Evolutionary conservation across 2,888 invertebrate genomes (phyloP), one percentile per base, ranked within the genome.

Genomic region (Notodonta ziczac): DNA sequence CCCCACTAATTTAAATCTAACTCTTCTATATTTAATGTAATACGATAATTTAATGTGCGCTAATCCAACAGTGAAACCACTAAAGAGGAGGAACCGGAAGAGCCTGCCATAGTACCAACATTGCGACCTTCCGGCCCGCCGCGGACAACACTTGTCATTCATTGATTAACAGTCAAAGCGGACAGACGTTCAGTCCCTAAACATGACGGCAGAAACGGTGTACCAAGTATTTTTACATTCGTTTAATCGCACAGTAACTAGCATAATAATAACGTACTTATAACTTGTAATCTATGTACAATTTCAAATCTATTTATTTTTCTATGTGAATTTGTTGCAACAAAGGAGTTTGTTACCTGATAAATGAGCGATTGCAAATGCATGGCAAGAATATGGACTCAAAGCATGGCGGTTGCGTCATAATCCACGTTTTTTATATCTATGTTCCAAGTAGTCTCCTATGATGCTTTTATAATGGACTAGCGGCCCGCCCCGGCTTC

Each of bases 31-130:
- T 13, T 46, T 42, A 42, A 42, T 42, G 12, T 10, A 42, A 12
- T 42, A 42, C 10, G 42, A 10, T 40, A 24, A 40, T 42, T 14
- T 50, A 16, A 50, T 50, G 6, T 16, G 9, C 16, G 12, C 3
- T 1, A 35, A 35, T n/a, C 69, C 67, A 77, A 73, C 81, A 89
- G 85, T 72, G 89, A 91, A 70, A 68, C 85, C 46, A 82, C 83
- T 14, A 87, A 85, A 59, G 85, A 84, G 52, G 85, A 83, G 59
- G 65, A 24, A 24, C 24, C 82, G 7, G 88, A 87, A 51, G 91
- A 92, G 61, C 88, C 91, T 12, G 88, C 85, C 59, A 91, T 93
- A 70, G 90, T 92, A 55, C 91, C 92, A 6, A 90, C 84, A 6
- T 77, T 92, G 48, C 85, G 91, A 32, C 91, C 92, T 0, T 67